Evolutionary conservation across 2,797 vertebrate genomes (phyloP), one percentile per base, ranked within the genome.

Genomic region (Okamejei kenojei): DNA sequence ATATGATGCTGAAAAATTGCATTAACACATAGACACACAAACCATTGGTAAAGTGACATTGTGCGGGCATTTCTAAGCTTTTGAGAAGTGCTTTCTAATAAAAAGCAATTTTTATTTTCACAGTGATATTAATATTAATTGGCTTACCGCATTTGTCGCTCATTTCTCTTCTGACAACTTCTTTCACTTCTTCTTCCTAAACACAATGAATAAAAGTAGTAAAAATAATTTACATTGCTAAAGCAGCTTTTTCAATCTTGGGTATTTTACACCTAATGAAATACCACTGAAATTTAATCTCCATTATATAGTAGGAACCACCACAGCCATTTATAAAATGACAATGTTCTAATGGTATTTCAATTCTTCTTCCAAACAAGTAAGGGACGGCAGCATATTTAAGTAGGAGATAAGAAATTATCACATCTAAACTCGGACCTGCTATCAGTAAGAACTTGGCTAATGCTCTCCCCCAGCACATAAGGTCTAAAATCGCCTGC

Each of bases 171-270:
- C 95, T 96, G 93, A 98, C 95, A 1, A 98, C 93, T 84, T 97
- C 96, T 95, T 98, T 98, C 95, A 98, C 97, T 29, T 98, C 97
- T 93, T 97, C 96, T 82, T 95, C 97, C 98, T 98, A 94, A 9
- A 95, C 54, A 93, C 35, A 68, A 35, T 92, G 94, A 7, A 90
- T 54, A 93, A 65, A 15, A 10, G 21, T 68, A 32, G 65, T 19
- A 11, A 82, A 45, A 61, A 68, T 35, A 15, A 88, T 8, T 68
- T 88, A 26, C 15, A 68, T 35, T 86, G 5, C 32, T 29, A 15
- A 11, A 86, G 7, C 7, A 3, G 13, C 61, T 86, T 86, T 63
- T 58, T n/a, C n/a, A 29, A 32, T 13, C 82, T 32, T 61, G 61
- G 29, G 82, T 11, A 11, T 5, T 77, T 77, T 77, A 77, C 76